Conservation (phyloP, 2,888 invertebrate species). For the Idaea aversata region DNA sequence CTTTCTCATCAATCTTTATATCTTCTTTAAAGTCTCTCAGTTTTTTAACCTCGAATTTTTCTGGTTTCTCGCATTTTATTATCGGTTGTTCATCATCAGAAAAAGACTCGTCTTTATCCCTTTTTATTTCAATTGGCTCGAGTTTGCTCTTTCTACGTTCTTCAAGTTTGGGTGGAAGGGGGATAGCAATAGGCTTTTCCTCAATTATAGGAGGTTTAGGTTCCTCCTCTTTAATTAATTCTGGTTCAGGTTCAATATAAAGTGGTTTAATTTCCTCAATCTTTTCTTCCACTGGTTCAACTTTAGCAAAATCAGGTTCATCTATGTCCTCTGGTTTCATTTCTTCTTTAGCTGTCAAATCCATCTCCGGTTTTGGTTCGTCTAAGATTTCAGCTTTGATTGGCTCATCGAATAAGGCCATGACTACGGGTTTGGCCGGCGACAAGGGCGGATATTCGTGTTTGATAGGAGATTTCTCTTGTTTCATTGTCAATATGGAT, state of each 20-base stretch:
- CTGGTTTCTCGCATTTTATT: slow-evolving; percentile 31
- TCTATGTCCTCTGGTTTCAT: slow-evolving; percentile 67
- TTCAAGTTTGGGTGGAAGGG: slow-evolving; percentile 15
- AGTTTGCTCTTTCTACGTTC: slow-evolving; percentile 27
- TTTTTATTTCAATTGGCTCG: slow-evolving; percentile 33
- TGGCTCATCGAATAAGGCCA: slow-evolving; percentile 59
- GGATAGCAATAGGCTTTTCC: slow-evolving; percentile 11
- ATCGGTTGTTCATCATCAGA: slow-evolving; percentile 45
- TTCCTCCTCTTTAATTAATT: slow-evolving; percentile 17
- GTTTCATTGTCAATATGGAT: slow-evolving; percentile 43
- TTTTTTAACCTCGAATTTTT: slow-evolving; percentile 34
- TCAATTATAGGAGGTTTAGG: slow-evolving; percentile 13
- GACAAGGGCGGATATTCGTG: slow-evolving; percentile 62
- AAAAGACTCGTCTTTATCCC: slow-evolving; percentile 40
- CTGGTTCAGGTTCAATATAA: slow-evolving; percentile 23
- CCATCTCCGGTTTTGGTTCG: slow-evolving; percentile 60
- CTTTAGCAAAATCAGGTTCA: slow-evolving; percentile 60
- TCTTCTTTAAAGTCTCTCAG: slow-evolving; percentile 43
- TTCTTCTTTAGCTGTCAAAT: slow-evolving; percentile 69
- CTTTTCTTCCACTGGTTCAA: slow-evolving; percentile 45
- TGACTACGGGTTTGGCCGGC: slow-evolving; percentile 49
- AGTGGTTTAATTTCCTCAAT: slow-evolving; percentile 29
- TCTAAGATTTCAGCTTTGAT: slow-evolving; percentile 51
- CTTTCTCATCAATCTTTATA: slow-evolving; percentile 28
- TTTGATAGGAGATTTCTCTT: slow-evolving; percentile 65